Evolutionary conservation across 2,888 invertebrate genomes (phyloP).

Genomic region (Morinoia aosen): DNA sequence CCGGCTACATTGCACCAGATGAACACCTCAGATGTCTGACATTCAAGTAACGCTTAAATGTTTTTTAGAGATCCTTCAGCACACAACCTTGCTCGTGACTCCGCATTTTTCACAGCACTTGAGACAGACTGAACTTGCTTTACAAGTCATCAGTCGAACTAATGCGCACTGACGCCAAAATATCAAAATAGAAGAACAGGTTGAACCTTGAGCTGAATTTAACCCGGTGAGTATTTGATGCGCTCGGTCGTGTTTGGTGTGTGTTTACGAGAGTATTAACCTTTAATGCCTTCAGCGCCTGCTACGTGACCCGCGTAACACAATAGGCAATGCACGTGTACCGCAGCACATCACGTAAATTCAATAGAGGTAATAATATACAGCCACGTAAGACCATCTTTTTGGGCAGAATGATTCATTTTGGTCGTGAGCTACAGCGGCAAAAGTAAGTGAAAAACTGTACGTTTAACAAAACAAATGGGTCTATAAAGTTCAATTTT

Average conservation of each 20-base stretch:
- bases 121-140: background rate
- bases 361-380: background rate
- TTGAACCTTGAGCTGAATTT: background rate
- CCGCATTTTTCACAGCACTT: background rate
- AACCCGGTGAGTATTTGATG: background rate
- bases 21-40: background rate
- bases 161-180: background rate
- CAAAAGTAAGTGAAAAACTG: background rate
- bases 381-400: background rate
- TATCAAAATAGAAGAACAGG: background rate
- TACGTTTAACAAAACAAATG: background rate
- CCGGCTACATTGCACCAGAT: background rate
- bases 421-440: background rate
- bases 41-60: background rate
- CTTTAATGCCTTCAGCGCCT: background rate
- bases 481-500: background rate
- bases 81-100: background rate
- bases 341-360: background rate
- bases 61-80: background rate
- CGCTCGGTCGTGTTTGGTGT: background rate
- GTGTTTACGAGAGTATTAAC: constrained; percentile 19
- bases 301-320: constrained; percentile 15
- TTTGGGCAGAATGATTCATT: background rate
- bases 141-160: background rate
- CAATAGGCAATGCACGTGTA: constrained; percentile 5